These are phyloP conservation scores for Dolichotis patagonum DNA, from an alignment of 2,113 vertebrate genomes.

Conservation along the genomic window DNA sequence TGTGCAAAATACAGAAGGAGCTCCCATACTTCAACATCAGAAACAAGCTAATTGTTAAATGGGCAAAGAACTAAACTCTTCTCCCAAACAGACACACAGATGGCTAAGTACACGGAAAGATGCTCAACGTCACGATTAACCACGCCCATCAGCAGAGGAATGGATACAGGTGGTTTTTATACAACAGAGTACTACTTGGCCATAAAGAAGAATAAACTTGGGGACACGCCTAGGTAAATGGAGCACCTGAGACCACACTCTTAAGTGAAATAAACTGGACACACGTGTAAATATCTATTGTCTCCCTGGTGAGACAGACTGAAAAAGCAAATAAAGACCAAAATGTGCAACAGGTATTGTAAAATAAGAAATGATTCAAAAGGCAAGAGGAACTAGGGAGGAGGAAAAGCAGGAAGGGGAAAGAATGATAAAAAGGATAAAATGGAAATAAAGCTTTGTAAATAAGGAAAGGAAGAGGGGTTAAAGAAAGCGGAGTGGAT, in stretches of 20 bases:
- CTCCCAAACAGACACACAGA: neutral
- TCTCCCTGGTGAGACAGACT: neutral
- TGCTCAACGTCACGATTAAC: neutral
- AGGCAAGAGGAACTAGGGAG: neutral
- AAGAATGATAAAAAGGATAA: no score
- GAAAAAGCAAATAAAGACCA: neutral
- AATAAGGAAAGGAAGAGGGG: neutral
- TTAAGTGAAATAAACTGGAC: neutral
- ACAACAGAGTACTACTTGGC: neutral
- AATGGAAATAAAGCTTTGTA: neutral
- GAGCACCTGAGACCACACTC: neutral
- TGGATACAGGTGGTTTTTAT: neutral
- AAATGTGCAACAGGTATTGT: neutral
- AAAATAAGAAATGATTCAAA: neutral
- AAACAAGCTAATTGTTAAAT: neutral
- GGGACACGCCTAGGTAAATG: neutral
- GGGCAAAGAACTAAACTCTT: neutral
- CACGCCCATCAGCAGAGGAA: neutral
- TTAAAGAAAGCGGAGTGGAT: neutral
- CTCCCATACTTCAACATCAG: neutral
- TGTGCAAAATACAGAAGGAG: neutral
- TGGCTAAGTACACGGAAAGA: neutral
- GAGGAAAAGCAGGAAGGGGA: no score
- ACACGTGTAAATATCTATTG: neutral
- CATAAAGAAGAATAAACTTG: neutral